Percentiles rank a stretch among this genome's conserved stretches.
These are phyloP conservation scores for Atherinosoma microstoma DNA, from an alignment of 2,797 vertebrate genomes.

Conservation along the genomic window DNA sequence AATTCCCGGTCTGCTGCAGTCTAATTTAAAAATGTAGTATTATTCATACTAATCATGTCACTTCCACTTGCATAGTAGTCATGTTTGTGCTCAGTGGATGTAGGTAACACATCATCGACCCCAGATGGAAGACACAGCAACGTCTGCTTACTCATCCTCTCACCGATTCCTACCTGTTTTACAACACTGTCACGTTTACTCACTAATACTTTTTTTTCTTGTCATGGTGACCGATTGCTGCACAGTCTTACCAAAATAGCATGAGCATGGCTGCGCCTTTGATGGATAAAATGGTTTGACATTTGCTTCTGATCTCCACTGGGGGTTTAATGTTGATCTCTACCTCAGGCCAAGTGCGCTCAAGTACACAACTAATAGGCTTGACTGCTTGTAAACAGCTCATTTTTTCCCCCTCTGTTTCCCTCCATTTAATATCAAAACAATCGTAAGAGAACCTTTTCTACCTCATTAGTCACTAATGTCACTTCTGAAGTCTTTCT, in stretches of 20 bases:
- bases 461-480: constrained; percentile 34
- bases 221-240: constrained; percentile 43
- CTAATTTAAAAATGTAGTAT: background rate
- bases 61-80: constrained; percentile 27
- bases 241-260: constrained; percentile 66
- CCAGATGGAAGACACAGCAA: constrained; percentile 7
- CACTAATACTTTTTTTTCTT: constrained; percentile 31
- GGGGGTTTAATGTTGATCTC: constrained; percentile 72
- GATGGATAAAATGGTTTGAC: constrained; percentile 79
- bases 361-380: constrained; percentile 57
- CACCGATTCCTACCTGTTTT: constrained; percentile 32
- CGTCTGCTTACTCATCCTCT: constrained; percentile 19
- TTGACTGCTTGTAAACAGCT: constrained; percentile 38
- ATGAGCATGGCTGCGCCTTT: constrained; percentile 67
- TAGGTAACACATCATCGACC: constrained; percentile 15
- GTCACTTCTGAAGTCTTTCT: constrained; percentile 26
- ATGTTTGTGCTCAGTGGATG: constrained; percentile 18
- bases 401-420: constrained; percentile 1
- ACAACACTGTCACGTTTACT: constrained; percentile 52
- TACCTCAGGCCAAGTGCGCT: constrained; percentile 59
- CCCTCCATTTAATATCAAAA: constrained; percentile 38
- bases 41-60: constrained; percentile 19
- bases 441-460: constrained; percentile 36
- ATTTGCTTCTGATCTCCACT: constrained; percentile 76
- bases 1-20: background rate